phyloP scores from a whole-genome alignment of 2,113 vertebrate species.

The Cichladusa arquata region DNA sequence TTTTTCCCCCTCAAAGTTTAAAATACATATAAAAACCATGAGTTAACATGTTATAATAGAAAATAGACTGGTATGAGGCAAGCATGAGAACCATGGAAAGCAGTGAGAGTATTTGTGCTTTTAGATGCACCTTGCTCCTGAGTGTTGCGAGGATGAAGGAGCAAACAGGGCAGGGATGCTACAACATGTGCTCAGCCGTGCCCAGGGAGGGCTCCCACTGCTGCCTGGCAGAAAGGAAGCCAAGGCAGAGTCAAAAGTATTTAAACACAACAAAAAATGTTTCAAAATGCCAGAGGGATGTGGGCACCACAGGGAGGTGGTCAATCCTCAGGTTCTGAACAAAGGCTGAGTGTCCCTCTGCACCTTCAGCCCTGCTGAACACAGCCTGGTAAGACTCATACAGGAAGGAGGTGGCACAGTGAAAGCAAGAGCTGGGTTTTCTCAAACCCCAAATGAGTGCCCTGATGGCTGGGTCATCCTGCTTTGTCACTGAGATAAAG shows the following conservation, averaged over 20 bases:
- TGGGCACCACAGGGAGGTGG: fast-evolving
- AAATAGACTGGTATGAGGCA: background rate
- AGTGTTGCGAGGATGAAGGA: background rate
- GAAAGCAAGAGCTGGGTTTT: background rate
- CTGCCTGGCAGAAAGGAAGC: background rate
- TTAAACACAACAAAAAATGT: background rate
- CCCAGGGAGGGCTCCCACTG: background rate
- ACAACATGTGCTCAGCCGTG: fast-evolving
- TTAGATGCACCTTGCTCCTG: background rate
- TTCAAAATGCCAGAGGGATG: background rate
- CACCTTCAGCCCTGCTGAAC: background rate
- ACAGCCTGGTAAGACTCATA: fast-evolving
- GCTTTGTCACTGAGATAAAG: background rate
- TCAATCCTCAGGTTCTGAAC: background rate
- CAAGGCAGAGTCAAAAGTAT: background rate
- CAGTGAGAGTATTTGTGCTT: background rate
- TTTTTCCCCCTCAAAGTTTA: background rate
- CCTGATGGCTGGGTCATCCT: background rate
- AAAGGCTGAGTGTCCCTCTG: background rate
- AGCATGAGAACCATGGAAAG: background rate
- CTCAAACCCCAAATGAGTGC: background rate
- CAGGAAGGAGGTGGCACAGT: background rate
- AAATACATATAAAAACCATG: background rate
- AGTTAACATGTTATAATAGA: background rate
- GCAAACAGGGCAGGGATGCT: background rate